phyloP scores from a whole-genome alignment of 2,797 vertebrate genomes.

The Acanthornis magna region DNA sequence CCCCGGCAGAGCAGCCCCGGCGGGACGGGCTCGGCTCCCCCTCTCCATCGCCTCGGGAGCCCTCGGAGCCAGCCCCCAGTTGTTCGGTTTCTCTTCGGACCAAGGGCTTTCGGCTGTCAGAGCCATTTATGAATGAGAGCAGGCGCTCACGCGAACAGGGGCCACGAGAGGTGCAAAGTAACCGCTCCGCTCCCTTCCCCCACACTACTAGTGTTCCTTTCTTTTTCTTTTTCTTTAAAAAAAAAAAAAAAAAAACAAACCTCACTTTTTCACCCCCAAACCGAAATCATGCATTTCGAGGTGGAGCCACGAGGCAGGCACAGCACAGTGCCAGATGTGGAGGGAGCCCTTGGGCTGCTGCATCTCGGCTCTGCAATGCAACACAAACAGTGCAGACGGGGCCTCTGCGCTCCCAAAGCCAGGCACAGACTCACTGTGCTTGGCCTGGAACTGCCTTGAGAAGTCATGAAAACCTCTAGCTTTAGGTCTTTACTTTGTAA shows the following conservation, averaged over 20 bases:
- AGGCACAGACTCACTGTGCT: background rate
- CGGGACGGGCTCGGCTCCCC: background rate
- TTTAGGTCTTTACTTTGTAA: background rate
- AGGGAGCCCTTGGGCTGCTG: background rate
- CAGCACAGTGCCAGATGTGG: background rate
- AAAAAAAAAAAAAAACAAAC: too few relatives aligned
- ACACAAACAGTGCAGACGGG: background rate
- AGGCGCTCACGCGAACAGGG: background rate
- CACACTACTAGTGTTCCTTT: background rate
- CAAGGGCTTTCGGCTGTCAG: background rate
- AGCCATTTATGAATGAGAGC: background rate
- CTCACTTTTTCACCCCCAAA: background rate
- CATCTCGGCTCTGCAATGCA: background rate
- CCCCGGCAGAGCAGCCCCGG: background rate
- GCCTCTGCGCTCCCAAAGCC: background rate
- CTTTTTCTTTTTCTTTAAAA: too few relatives aligned
- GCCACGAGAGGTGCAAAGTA: background rate
- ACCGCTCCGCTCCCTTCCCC: background rate
- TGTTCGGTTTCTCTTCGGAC: background rate
- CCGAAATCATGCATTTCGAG: fast-evolving
- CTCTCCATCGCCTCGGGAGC: background rate
- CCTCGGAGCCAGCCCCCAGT: background rate
- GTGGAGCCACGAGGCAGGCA: background rate
- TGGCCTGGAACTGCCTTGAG: background rate
- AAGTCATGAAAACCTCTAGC: background rate